Percentiles rank a stretch among this genome's conserved stretches.
Conservation (phyloP, 2,888 invertebrate species). For the Clanis bilineata region DNA sequence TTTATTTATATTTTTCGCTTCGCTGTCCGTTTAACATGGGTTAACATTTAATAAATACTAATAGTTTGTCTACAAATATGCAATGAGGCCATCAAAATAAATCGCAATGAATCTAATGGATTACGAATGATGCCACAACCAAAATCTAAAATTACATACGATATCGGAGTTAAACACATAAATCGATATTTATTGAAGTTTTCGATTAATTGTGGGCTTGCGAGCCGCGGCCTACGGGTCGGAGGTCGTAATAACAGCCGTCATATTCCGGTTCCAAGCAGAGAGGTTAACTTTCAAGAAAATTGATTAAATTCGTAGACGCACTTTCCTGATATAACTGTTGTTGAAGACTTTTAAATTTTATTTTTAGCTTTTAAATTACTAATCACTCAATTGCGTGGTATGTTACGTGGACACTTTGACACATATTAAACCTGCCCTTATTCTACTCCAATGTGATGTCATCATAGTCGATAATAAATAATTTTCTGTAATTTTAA, state of each 20-base stretch:
- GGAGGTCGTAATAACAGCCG: constrained; percentile 7
- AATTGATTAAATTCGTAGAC: constrained; percentile 3
- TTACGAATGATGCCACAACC: background rate
- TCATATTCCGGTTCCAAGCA: background rate
- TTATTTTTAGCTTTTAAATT: background rate
- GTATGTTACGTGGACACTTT: background rate
- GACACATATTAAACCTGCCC: too few species aligned
- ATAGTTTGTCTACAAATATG: background rate
- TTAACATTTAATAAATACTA: too few species aligned
- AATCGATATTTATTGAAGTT: constrained; percentile 11
- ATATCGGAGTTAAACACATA: constrained; percentile 6
- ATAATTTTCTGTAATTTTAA: too few species aligned
- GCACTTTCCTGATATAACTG: background rate
- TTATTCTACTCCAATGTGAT: too few species aligned
- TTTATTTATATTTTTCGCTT: too few species aligned
- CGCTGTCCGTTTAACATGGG: too few species aligned
- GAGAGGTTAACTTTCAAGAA: constrained; percentile 13
- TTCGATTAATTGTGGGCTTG: constrained; percentile 9
- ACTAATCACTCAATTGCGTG: background rate
- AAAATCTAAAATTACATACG: background rate
- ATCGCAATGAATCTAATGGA: background rate
- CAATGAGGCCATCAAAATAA: background rate
- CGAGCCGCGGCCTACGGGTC: background rate
- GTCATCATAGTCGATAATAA: too few species aligned
- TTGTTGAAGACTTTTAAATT: background rate